Evolutionary conservation across 1,140 invertebrate species (phyloP), one percentile per base, ranked within the genome.

Genomic region (Papilio polytes): DNA sequence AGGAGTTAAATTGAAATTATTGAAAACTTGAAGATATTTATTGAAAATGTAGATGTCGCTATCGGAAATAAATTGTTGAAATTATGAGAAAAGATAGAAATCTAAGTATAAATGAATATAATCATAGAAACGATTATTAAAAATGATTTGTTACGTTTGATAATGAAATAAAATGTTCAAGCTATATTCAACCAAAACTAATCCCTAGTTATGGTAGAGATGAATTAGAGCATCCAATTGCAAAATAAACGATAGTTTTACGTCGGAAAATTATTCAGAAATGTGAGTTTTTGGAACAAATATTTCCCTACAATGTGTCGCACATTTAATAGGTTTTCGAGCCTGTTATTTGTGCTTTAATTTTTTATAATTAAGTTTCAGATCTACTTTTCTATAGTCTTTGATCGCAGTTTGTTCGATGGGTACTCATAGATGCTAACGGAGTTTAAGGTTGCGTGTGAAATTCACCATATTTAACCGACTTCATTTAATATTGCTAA

Each of bases 401-500:
- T 31, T 63, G 59, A 63, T 26, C 63, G 63, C 63, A 70, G 63
- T 70, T 12, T 63, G 22, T 22, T 70, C 63, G 26, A 26, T 70
- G 63, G 26, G 63, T 70, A 36, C 63, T 31, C 63, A 31, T 70
- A 70, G 63, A 66, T 2, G 63, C 22, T 70, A 70, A 70, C 13
- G 12, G 26, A 70, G 26, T 70, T 70, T 22, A 31, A 31, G 63
- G 63, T 31, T 70, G 63, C 10, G 63, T 31, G 59, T 63, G 20
- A 63, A 4, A 70, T 31, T 70, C 63, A 36, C 63, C 63, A 70
- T 31, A 66, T 31, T 70, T 70, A 70, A 70, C 26, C 63, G 26
- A 70, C 36, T 63, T 70, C 63, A 70, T 70, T 70, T 70, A 26
- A 31, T 31, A 70, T 31, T 31, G 63, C 63, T 70, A 70, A 70